Evolutionary conservation across 2,113 vertebrate genomes (phyloP).

Genomic region (Barnardius zonarius): DNA sequence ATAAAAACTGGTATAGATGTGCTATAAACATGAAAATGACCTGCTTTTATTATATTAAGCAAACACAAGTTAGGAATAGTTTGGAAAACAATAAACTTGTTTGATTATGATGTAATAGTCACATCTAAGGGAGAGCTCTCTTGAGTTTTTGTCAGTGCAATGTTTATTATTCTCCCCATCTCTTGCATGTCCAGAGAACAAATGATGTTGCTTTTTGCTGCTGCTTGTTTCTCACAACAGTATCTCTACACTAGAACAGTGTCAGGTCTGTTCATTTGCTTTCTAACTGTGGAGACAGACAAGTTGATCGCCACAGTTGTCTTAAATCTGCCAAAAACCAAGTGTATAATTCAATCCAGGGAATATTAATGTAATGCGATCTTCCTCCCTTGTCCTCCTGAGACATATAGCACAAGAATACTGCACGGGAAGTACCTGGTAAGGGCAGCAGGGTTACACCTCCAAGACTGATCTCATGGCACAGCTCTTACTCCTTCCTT

Average conservation of each 20-base stretch:
- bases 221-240: background rate
- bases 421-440: background rate
- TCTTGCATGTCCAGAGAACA: background rate
- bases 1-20: background rate
- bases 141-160: background rate
- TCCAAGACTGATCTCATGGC: background rate
- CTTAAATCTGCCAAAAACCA: background rate
- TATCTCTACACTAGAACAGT: background rate
- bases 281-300: background rate
- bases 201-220: background rate
- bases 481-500: background rate
- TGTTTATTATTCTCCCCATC: background rate
- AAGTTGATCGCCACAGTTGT: background rate
- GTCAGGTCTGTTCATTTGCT: background rate
- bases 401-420: background rate
- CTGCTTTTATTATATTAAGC: background rate
- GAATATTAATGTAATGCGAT: background rate
- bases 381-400: background rate
- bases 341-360: background rate
- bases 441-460: background rate
- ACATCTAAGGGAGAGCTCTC: background rate
- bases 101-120: background rate
- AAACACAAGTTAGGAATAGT: background rate
- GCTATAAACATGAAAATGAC: background rate
- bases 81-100: background rate